A percentile compares a stretch with the other conserved stretches of the same genome.
Conservation (phyloP, 1,140 invertebrate species). For the Carcinoscorpius rotundicauda region DNA sequence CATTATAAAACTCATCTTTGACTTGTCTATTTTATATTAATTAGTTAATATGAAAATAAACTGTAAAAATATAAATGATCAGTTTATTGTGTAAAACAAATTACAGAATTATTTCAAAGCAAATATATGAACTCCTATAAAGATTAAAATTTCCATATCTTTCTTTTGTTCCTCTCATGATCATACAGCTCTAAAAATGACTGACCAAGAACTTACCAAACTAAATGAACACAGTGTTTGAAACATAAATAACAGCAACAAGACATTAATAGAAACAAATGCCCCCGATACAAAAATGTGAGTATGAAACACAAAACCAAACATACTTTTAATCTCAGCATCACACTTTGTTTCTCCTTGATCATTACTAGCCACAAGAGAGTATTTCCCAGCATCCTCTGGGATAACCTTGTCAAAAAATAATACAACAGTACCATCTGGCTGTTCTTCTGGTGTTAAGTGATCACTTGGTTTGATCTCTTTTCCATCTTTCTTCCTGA, state of each 20-base stretch:
- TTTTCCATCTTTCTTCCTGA: conserved; percentile 14
- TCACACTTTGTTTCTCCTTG: conserved; percentile 36
- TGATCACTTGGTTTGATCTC: conserved; percentile 12
- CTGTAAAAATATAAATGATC: too few species aligned
- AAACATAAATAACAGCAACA: neutral
- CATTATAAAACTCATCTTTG: too few species aligned
- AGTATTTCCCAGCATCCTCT: conserved; percentile 42
- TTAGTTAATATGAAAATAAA: too few species aligned
- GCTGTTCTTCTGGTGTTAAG: conserved; percentile 31
- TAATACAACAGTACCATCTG: conserved; percentile 58
- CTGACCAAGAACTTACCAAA: conserved; percentile 63
- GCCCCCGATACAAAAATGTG: neutral
- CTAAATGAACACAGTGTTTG: conserved; percentile 35
- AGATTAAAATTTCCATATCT: too few species aligned
- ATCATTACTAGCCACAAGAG: conserved; percentile 41
- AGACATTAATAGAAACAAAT: too few species aligned
- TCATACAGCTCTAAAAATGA: conserved; percentile 25
- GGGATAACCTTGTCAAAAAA: conserved; percentile 37
- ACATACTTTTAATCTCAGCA: conserved; percentile 16
- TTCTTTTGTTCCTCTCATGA: too few species aligned
- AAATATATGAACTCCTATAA: too few species aligned
- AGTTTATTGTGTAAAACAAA: too few species aligned
- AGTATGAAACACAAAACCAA: neutral
- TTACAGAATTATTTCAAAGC: too few species aligned
- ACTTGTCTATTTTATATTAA: too few species aligned